These are phyloP conservation scores for Enhydra lutris DNA, from an alignment of 2,113 vertebrate genomes.

Conservation along the genomic window DNA sequence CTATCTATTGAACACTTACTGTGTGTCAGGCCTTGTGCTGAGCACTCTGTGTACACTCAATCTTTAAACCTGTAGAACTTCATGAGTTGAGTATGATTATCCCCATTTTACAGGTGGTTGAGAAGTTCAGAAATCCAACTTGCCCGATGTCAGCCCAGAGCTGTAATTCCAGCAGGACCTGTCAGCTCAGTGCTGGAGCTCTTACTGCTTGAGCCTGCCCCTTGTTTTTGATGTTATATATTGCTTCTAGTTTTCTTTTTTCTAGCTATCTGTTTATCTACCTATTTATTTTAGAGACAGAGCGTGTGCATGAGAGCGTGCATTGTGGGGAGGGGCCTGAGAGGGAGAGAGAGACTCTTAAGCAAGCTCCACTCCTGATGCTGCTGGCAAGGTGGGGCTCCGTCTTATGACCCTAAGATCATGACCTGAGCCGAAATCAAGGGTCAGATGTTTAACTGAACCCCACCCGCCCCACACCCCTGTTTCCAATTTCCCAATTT, in stretches of 20 bases:
- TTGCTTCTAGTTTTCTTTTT: not conserved
- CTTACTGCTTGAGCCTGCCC: not conserved
- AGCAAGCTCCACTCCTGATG: not conserved
- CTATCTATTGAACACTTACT: not conserved
- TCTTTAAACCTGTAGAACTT: not conserved
- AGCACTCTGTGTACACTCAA: not conserved
- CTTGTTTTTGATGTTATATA: not conserved
- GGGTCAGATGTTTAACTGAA: not conserved
- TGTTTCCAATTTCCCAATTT: not conserved
- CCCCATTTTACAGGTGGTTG: not conserved
- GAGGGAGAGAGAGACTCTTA: not conserved
- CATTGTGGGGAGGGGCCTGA: not conserved
- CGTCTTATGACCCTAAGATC: not conserved
- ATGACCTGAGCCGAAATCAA: not conserved
- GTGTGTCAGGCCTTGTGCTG: not conserved
- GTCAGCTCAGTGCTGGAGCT: not conserved
- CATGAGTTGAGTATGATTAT: not conserved
- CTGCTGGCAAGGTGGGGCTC: not conserved
- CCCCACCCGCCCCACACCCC: too few relatives aligned
- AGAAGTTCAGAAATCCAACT: not conserved
- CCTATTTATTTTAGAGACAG: not conserved
- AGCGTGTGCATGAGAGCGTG: fast-evolving
- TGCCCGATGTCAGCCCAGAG: not conserved
- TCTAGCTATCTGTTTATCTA: not conserved
- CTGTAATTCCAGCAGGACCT: not conserved